These are phyloP conservation scores for Chondrilla cf. caribensis DNA, from an alignment of 37 sponge, comb jelly and placozoan genomes.

Conservation along the genomic window DNA sequence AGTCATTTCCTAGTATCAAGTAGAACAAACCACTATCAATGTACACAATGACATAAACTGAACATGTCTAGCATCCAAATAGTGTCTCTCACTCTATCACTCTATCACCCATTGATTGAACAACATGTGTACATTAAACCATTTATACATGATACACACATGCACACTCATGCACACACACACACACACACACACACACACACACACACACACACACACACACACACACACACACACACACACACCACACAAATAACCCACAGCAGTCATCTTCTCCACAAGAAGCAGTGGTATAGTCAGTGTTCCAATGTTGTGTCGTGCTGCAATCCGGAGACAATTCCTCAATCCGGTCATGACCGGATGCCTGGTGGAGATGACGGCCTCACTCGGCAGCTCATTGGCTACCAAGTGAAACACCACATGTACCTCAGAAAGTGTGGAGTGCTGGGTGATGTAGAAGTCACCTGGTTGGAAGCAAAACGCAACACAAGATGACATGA, in stretches of 20 bases:
- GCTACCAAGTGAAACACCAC: constrained; percentile 77
- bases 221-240: background rate
- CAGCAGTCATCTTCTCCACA: constrained; percentile 77
- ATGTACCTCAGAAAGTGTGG: constrained; percentile 92
- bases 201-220: constrained; percentile 3
- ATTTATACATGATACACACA: background rate
- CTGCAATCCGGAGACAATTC: constrained; percentile 66
- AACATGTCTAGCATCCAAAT: too few relatives aligned
- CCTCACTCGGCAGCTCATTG: background rate
- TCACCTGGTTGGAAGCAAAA: constrained; percentile 57
- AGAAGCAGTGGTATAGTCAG: constrained; percentile 85
- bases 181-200: background rate
- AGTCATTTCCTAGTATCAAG: constrained; percentile 75
- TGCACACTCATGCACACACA: background rate
- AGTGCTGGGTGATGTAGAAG: constrained; percentile 89
- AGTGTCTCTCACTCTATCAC: too few relatives aligned
- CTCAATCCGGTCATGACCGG: constrained; percentile 79
- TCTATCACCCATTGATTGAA: too few relatives aligned
- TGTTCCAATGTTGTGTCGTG: constrained; percentile 51
- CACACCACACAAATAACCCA: constrained; percentile 17
- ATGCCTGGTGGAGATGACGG: constrained; percentile 55
- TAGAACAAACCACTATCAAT: background rate
- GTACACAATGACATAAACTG: too few relatives aligned
- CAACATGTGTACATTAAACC: background rate
- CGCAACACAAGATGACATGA: background rate